Conservation (phyloP, 2,888 invertebrate genomes). For the Spilarctia lutea region DNA sequence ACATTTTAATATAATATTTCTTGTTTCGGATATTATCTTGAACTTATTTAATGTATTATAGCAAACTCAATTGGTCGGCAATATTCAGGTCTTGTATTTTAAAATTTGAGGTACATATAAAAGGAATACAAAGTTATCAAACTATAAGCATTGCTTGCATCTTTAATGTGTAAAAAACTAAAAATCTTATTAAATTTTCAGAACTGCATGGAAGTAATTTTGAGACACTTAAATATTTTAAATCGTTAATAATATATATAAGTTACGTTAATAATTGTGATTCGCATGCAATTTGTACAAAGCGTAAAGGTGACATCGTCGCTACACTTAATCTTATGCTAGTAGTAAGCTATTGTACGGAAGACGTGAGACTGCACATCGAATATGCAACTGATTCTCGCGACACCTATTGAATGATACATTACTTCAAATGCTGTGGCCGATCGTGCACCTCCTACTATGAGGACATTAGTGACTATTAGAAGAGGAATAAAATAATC, state of each 20-base stretch:
- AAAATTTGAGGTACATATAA: too few species aligned
- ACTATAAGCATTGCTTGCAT: too few species aligned
- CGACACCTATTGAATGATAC: constrained; percentile 54
- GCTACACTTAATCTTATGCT: constrained; percentile 53
- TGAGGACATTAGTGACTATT: constrained; percentile 43
- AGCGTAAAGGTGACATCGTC: constrained; percentile 52
- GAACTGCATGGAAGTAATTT: neutral
- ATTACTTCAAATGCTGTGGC: constrained; percentile 48
- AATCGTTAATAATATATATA: neutral
- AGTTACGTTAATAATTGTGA: constrained; percentile 35
- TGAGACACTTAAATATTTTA: constrained; percentile 1
- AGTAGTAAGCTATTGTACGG: constrained; percentile 56
- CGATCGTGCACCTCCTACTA: constrained; percentile 51
- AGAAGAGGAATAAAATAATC: constrained; percentile 36
- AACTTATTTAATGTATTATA: too few species aligned
- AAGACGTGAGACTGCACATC: constrained; percentile 61
- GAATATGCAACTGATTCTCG: constrained; percentile 61
- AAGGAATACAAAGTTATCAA: too few species aligned
- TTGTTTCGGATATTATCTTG: too few species aligned
- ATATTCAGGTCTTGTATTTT: too few species aligned
- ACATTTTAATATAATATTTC: too few species aligned
- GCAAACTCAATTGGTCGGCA: neutral
- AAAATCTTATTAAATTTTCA: neutral
- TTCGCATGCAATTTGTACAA: constrained; percentile 38
- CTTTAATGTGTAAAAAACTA: too few species aligned